Conservation (phyloP, 2,888 invertebrate species). For the Choreutis nemorana region DNA sequence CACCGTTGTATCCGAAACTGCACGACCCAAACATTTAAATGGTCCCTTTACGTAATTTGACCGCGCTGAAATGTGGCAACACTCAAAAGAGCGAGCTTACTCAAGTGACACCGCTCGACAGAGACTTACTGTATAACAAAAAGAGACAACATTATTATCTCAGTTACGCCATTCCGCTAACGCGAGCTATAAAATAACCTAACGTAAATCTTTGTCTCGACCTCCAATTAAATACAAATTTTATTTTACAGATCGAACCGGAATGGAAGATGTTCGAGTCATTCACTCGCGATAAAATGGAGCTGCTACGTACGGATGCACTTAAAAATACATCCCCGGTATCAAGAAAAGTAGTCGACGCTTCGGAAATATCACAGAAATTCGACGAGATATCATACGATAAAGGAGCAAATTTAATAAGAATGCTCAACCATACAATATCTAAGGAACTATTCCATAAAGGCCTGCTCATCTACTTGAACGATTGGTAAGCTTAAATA, state of each 20-base stretch:
- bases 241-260: slow-evolving; percentile 66
- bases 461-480: slow-evolving; percentile 60
- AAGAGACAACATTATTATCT: too few species aligned
- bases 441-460: slow-evolving; percentile 56
- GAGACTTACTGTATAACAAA: too few species aligned
- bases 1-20: too few species aligned
- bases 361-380: slow-evolving; percentile 65
- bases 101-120: too few species aligned
- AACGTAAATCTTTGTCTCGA: too few species aligned
- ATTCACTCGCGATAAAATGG: slow-evolving; percentile 62
- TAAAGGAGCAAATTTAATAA: slow-evolving; percentile 66
- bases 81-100: too few species aligned
- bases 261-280: slow-evolving; percentile 64
- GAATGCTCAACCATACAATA: slow-evolving; percentile 68
- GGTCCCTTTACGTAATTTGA: too few species aligned
- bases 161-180: too few species aligned
- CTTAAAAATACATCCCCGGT: slow-evolving; percentile 65
- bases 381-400: slow-evolving; percentile 67
- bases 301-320: slow-evolving; percentile 59
- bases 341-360: slow-evolving; percentile 53
- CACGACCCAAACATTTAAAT: too few species aligned
- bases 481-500: slow-evolving; percentile 62
- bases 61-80: too few species aligned
- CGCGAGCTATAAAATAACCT: too few species aligned
- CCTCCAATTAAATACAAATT: too few species aligned